Evolutionary conservation across 2,113 vertebrate species (phyloP).

Genomic region (Cathartes aura): DNA sequence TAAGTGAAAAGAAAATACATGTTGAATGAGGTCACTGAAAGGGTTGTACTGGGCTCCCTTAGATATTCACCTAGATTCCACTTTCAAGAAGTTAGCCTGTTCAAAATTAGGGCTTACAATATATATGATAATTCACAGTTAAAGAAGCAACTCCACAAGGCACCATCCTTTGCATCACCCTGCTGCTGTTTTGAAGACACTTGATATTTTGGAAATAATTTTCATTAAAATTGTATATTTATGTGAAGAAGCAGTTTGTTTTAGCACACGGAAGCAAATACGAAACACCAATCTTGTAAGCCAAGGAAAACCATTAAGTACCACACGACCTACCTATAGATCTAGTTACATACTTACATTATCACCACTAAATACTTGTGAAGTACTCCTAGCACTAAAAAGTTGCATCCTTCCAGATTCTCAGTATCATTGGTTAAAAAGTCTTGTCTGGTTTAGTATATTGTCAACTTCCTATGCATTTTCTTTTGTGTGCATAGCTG

Average conservation of each 20-base stretch:
- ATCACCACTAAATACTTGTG: background rate
- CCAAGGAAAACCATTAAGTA: background rate
- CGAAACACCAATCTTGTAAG: background rate
- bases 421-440: background rate
- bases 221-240: background rate
- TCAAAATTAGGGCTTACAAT: background rate
- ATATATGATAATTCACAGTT: background rate
- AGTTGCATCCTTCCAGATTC: background rate
- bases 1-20: background rate
- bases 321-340: background rate
- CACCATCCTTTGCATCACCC: background rate
- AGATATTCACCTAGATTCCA: background rate
- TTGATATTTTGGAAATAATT: background rate
- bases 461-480: background rate
- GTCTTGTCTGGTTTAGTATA: background rate
- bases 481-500: background rate
- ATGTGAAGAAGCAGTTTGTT: background rate
- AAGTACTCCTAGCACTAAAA: background rate
- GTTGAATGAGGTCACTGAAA: background rate
- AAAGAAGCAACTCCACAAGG: background rate
- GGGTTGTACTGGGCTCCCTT: background rate
- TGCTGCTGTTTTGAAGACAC: background rate
- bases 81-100: background rate
- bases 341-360: background rate
- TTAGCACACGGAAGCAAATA: background rate